Base-by-base conservation (phyloP, 2,113 vertebrate species). In the Mandrillus leucophaeus region DNA sequence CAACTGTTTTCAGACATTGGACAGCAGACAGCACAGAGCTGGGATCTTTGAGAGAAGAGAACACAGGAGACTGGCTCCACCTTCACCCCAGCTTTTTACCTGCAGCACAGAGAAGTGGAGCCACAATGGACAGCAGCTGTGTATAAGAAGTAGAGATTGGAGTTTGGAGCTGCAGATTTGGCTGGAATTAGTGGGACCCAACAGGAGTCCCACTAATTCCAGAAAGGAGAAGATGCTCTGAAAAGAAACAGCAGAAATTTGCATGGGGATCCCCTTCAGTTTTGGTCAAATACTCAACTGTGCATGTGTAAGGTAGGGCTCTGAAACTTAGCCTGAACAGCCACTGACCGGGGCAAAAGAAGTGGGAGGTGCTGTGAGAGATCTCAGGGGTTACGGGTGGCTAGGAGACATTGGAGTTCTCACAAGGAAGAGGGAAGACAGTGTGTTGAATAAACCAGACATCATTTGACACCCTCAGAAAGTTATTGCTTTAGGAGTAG, bases 51-150 rank as follows among this genome's bases (percentile, higher is more conserved):
- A 70, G 68, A 43, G 50, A 55, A 23, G 38, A 13, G 11, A 52
- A 30, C 25, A 2, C 8, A 35, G 0, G 38, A 43, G 30, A 4
- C 55, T 16, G 20, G 0, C 7, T n/a, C 32, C 35, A 6, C 27
- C 0, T 35, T 61, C 82, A 76, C 52, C 16, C 38, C 4, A 38
- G 27, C 11, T 92, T 88, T 35, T 35, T n/a, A 32, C 4, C 30
- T 3, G 11, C 23, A 10, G 76, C 52, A 16, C 6, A 17, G 35
- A 88, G 18, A 20, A 11, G 2, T 38, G 8, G 22, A 73, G 23
- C 25, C 27, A 16, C 68, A 16, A 25, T 5, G 40, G 38, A 50
- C 32, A 59, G 18, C 16, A 14, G 35, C 64, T 30, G 5, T 17
- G 73, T 38, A 20, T 66, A 43, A 45, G n/a, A 72, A 10, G 18